A percentile compares a stretch with the other conserved stretches of the same genome.
phyloP scores from a whole-genome alignment of 2,888 invertebrate genomes.

The Pristionchus maxplancki region DNA sequence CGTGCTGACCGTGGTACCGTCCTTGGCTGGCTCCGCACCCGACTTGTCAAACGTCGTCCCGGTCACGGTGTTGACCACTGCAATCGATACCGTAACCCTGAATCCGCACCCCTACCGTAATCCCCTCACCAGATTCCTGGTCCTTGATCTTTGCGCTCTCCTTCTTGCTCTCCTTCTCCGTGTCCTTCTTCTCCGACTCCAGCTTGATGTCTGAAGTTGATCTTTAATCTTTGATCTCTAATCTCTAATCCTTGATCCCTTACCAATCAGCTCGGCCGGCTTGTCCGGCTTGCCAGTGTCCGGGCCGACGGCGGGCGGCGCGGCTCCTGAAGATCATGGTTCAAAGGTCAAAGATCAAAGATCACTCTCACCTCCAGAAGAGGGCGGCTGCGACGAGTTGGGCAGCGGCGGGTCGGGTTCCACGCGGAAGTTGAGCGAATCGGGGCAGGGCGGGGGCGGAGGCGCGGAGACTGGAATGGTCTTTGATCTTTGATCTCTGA shows the following conservation, averaged over 20 bases:
- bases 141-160: neutral
- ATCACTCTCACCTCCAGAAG: neutral
- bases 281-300: constrained; percentile 37
- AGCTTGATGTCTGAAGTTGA: neutral
- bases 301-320: neutral
- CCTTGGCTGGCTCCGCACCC: neutral
- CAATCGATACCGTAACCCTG: neutral
- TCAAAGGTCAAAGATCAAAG: too few relatives aligned
- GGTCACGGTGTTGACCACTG: neutral
- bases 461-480: constrained; percentile 1
- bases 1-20: neutral
- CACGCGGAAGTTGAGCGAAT: neutral
- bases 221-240: neutral
- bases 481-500: constrained; percentile 11
- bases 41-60: constrained; percentile 26
- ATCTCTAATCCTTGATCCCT: neutral
- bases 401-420: neutral
- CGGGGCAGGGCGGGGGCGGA: neutral
- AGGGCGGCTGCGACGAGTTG: neutral
- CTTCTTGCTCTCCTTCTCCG: constrained; percentile 6
- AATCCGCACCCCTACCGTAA: neutral
- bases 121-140: neutral
- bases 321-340: neutral
- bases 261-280: constrained; percentile 26
- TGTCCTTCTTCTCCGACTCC: constrained; percentile 22